A percentile compares a stretch with the other conserved stretches of the same genome.
Conservation (phyloP, 2,888 invertebrate genomes). For the Sphinx pinastri region DNA sequence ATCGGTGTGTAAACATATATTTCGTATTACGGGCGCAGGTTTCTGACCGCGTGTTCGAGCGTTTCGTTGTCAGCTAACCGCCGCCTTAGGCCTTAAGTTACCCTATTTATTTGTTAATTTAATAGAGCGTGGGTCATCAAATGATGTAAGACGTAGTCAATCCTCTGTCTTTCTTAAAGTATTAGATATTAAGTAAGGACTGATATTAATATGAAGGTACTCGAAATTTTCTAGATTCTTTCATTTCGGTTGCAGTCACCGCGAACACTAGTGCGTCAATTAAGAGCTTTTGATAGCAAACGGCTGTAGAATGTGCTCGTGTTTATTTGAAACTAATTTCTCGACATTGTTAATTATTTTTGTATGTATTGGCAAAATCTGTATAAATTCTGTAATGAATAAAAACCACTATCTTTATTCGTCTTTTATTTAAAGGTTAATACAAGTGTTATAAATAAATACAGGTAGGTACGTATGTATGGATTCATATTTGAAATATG, state of each 20-base stretch:
- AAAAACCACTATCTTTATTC: conserved; percentile 71
- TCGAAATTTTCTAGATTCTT: conserved; percentile 44
- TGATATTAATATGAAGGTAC: conserved; percentile 73
- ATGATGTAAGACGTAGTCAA: conserved; percentile 47
- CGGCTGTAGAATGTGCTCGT: conserved; percentile 1
- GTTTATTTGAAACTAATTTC: conserved; percentile 53
- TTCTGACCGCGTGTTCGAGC: conserved; percentile 26
- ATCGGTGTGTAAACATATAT: conserved; percentile 31
- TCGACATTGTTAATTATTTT: conserved; percentile 75
- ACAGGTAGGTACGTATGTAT: not conserved
- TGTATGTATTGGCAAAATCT: conserved; percentile 72
- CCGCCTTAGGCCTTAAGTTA: conserved; percentile 57
- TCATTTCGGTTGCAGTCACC: conserved; percentile 48
- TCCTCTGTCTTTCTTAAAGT: conserved; percentile 41
- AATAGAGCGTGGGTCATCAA: conserved; percentile 34
- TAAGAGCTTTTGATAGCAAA: conserved; percentile 11
- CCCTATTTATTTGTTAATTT: conserved; percentile 69
- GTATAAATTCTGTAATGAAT: conserved; percentile 79
- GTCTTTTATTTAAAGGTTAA: conserved; percentile 45
- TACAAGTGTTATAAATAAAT: too few species aligned
- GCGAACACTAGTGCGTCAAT: conserved; percentile 32
- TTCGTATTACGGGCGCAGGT: conserved; percentile 27
- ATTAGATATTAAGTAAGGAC: conserved; percentile 80
- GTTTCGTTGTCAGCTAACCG: conserved; percentile 36
- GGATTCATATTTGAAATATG: too few species aligned